These are phyloP conservation scores for Formica aserva DNA, from an alignment of 2,888 invertebrate species.

Conservation along the genomic window DNA sequence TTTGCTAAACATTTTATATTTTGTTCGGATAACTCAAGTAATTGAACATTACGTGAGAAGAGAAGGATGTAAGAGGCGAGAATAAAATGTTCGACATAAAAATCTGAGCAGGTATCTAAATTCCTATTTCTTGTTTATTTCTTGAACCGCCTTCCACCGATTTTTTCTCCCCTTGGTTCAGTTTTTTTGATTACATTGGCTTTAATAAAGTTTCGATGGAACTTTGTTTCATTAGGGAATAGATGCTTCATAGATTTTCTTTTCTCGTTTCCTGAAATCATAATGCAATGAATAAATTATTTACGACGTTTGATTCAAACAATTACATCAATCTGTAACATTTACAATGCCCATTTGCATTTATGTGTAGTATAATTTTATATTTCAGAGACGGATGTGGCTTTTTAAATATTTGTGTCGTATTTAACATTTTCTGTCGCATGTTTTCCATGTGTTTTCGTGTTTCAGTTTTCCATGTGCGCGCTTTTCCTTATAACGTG, in stretches of 20 bases:
- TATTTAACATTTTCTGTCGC: neutral
- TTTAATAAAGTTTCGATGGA: slow-evolving; percentile 5
- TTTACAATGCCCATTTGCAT: neutral
- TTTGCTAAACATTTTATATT: neutral
- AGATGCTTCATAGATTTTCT: neutral
- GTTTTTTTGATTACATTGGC: slow-evolving; percentile 17
- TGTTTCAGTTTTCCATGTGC: neutral
- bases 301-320: neutral
- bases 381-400: neutral
- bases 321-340: neutral
- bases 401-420: slow-evolving; percentile 4
- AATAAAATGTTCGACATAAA: slow-evolving; percentile 12
- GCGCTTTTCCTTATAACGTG: neutral
- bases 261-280: slow-evolving; percentile 21
- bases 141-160: slow-evolving; percentile 1
- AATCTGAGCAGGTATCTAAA: slow-evolving; percentile 12
- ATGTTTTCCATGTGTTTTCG: slow-evolving; percentile 29
- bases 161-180: neutral
- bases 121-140: slow-evolving; percentile 13
- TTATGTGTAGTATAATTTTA: neutral
- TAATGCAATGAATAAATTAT: neutral
- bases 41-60: neutral
- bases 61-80: neutral
- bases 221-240: slow-evolving; percentile 36
- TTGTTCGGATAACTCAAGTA: neutral